Percentiles rank a stretch among this genome's conserved stretches.
Conservation (phyloP, 2,113 vertebrate species). For the Nothoprocta pentlandii region DNA sequence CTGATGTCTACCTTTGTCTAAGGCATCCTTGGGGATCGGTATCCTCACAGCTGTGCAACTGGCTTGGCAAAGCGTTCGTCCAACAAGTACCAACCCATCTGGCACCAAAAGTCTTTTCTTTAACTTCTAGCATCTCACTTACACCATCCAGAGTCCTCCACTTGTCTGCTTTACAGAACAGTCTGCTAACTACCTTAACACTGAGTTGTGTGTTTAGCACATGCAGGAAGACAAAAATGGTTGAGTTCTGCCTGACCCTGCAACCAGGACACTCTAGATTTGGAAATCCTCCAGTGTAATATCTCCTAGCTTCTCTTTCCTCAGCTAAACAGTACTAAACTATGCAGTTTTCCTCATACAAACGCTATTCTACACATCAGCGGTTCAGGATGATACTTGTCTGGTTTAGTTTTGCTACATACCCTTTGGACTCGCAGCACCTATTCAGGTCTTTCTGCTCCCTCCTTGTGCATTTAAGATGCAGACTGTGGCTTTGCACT, state of each 20-base stretch:
- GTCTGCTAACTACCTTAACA: neutral
- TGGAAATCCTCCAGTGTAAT: neutral
- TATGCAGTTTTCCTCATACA: neutral
- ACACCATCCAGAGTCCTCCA: accelerated
- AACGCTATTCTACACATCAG: neutral
- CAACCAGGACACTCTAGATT: neutral
- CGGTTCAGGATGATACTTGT: neutral
- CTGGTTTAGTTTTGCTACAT: neutral
- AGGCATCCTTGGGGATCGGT: neutral
- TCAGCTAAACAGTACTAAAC: neutral
- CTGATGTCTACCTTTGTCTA: neutral
- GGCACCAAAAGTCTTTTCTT: neutral
- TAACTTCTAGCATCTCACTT: neutral
- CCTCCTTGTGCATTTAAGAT: neutral
- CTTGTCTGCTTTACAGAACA: neutral
- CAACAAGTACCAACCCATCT: neutral
- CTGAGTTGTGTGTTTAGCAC: too few species aligned
- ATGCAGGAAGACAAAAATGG: neutral
- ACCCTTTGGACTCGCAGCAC: neutral
- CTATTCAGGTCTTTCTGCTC: neutral
- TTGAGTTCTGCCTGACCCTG: neutral
- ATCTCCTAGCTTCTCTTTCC: neutral
- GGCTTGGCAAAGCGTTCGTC: neutral
- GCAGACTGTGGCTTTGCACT: neutral
- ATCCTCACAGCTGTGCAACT: neutral